Conservation (phyloP, 2,113 vertebrate genomes). For the Tauraco erythrolophus region DNA sequence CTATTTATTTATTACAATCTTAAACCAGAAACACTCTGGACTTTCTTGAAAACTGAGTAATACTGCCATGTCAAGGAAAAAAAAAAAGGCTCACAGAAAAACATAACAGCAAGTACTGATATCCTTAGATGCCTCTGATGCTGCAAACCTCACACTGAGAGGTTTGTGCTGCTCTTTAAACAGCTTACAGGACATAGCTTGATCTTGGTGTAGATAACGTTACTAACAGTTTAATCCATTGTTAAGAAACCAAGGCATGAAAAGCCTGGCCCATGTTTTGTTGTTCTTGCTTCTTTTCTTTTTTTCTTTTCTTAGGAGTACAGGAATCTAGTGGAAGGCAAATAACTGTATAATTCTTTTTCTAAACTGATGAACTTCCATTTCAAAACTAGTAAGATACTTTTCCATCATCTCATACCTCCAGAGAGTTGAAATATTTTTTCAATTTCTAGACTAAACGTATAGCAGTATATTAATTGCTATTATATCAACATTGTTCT, state of each 20-base stretch:
- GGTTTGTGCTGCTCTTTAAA: conserved; percentile 10
- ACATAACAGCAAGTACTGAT: neutral
- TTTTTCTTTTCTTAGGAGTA: neutral
- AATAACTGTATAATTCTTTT: neutral
- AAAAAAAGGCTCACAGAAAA: neutral
- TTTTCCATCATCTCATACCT: neutral
- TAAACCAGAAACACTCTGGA: neutral
- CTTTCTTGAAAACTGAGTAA: neutral
- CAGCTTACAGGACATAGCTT: neutral
- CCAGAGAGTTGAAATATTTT: neutral
- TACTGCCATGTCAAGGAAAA: neutral
- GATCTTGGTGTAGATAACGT: conserved; percentile 2
- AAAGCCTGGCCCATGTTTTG: fast-evolving
- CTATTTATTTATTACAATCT: neutral
- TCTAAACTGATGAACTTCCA: neutral
- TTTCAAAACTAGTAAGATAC: neutral
- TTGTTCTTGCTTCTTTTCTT: neutral
- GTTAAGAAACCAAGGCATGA: neutral
- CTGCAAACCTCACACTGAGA: neutral
- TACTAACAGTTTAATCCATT: neutral
- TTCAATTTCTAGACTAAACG: neutral
- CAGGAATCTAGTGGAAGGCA: neutral
- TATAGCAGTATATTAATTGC: neutral
- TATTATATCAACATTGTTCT: neutral
- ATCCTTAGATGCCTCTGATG: conserved; percentile 21